Evolutionary conservation across 1,140 invertebrate species (phyloP).

Genomic region (Scylla paramamosain): DNA sequence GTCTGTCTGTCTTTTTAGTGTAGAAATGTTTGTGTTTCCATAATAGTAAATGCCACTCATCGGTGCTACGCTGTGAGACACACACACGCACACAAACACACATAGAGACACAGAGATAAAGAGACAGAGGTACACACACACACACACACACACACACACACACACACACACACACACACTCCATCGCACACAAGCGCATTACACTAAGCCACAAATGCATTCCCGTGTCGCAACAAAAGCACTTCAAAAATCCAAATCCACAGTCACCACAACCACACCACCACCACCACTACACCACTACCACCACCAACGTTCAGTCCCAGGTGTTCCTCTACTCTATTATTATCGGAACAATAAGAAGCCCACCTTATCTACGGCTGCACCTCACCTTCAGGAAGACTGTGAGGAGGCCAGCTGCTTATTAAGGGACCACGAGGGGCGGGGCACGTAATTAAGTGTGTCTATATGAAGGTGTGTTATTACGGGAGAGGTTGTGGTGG

Average conservation of each 20-base stretch:
- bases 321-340: neutral
- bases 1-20: neutral
- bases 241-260: neutral
- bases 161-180: conserved; percentile 2
- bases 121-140: too few species aligned
- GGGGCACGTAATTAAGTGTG: conserved; percentile 1
- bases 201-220: conserved; percentile 22
- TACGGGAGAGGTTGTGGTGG: neutral
- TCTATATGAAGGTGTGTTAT: neutral
- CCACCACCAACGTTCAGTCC: neutral
- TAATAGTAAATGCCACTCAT: too few species aligned
- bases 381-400: neutral
- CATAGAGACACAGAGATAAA: too few species aligned
- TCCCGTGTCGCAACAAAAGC: conserved; percentile 4
- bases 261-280: neutral
- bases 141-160: conserved; percentile 18
- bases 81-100: too few species aligned
- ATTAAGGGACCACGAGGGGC: neutral
- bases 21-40: too few species aligned
- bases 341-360: conserved; percentile 16
- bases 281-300: neutral
- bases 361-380: neutral
- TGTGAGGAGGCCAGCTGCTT: neutral
- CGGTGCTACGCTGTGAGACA: too few species aligned
- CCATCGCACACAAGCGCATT: neutral